These are phyloP conservation scores for Cantharis rustica DNA, from an alignment of 2,888 invertebrate genomes.

Conservation along the genomic window DNA sequence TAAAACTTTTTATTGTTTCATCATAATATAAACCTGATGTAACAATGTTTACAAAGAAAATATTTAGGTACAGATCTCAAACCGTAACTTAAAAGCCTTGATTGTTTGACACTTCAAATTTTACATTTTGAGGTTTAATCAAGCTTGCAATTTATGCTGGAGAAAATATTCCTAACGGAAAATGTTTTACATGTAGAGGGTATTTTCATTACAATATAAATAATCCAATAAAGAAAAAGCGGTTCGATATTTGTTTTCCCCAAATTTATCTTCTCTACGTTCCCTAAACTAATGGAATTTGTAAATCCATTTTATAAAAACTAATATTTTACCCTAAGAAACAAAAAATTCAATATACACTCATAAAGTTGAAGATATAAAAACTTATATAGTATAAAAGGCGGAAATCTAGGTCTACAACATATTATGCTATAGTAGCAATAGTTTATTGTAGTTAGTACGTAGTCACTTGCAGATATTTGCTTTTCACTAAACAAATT, in stretches of 20 bases:
- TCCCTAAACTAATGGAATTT: not conserved
- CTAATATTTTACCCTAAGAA: not conserved
- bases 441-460: not conserved
- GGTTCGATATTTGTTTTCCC: not conserved
- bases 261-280: not conserved
- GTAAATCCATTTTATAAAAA: not conserved
- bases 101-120: not conserved
- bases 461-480: not conserved
- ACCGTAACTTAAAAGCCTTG: not conserved
- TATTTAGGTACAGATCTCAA: not conserved
- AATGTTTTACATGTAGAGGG: not conserved
- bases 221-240: not conserved
- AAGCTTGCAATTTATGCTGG: not conserved
- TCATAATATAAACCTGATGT: not conserved
- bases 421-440: not conserved
- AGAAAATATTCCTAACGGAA: not conserved
- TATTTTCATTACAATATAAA: not conserved
- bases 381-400: not conserved
- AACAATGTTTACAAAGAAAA: not conserved
- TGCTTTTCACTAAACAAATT: not conserved
- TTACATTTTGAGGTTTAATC: not conserved
- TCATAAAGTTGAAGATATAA: not conserved
- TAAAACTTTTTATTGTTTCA: not conserved
- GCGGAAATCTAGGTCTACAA: not conserved
- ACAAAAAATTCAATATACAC: not conserved